phyloP scores from a whole-genome alignment of 2,797 vertebrate genomes.

The Macropus fuliginosus region DNA sequence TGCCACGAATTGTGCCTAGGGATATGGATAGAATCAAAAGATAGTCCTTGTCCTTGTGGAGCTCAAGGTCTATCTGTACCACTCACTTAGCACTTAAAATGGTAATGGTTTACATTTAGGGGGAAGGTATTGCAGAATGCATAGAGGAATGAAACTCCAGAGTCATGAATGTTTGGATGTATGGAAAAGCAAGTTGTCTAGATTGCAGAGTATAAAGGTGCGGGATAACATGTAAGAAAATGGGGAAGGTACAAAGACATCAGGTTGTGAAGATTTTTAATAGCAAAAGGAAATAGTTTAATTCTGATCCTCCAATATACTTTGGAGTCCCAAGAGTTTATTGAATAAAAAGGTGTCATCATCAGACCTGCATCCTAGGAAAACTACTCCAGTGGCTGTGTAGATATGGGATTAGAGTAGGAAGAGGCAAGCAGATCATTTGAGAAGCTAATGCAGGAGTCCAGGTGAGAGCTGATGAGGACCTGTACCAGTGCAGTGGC shows the following conservation, averaged over 20 bases:
- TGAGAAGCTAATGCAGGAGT: background rate
- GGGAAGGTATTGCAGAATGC: background rate
- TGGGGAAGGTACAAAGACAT: background rate
- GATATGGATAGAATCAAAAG: background rate
- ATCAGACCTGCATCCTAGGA: background rate
- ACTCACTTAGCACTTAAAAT: background rate
- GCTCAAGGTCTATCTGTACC: background rate
- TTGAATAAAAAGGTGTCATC: background rate
- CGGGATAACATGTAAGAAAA: background rate
- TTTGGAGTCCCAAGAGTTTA: background rate
- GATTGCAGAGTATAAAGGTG: background rate
- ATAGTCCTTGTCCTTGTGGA: background rate
- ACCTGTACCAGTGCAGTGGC: background rate
- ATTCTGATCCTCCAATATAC: background rate
- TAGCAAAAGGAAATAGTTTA: background rate
- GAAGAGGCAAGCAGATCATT: background rate
- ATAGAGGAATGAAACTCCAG: background rate
- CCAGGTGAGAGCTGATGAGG: background rate
- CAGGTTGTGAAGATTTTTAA: background rate
- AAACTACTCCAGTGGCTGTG: background rate
- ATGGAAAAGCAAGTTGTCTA: background rate
- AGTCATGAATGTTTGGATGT: background rate
- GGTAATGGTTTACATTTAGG: background rate
- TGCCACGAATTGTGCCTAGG: background rate
- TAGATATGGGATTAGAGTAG: background rate